These are phyloP conservation scores for Pitangus sulphuratus DNA, from an alignment of 2,797 vertebrate species.

Conservation along the genomic window DNA sequence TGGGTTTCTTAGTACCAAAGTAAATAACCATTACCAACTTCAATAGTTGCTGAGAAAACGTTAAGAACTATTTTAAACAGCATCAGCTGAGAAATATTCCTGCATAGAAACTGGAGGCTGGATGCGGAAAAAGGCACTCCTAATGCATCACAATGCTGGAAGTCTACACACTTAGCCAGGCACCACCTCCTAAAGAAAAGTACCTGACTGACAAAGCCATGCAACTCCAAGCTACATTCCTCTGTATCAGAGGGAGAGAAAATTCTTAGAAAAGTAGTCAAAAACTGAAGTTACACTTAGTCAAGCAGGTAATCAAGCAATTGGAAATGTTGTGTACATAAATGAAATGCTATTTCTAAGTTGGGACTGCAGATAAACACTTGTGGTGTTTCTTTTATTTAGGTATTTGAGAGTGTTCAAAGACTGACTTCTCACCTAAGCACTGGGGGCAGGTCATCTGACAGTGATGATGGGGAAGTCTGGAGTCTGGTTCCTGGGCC, in stretches of 20 bases:
- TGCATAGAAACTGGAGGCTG: not conserved
- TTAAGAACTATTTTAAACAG: not conserved
- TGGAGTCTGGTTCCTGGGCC: not conserved
- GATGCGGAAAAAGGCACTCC: not conserved
- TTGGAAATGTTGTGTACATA: not conserved
- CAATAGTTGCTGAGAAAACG: not conserved
- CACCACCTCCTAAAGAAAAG: not conserved
- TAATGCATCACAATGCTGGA: not conserved
- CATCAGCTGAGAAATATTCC: not conserved
- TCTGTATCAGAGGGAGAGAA: not conserved
- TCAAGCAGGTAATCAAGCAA: not conserved
- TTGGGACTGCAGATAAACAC: not conserved
- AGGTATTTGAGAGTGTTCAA: not conserved
- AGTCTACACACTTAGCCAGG: not conserved
- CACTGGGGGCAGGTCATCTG: not conserved
- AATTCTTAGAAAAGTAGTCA: not conserved
- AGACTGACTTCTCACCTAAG: not conserved
- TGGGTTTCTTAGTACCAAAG: not conserved
- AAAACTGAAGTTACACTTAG: not conserved
- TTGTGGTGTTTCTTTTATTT: rapidly evolving
- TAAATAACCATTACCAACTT: not conserved
- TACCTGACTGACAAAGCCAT: not conserved
- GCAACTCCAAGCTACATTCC: not conserved
- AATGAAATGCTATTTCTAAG: not conserved
- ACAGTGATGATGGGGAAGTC: not conserved